Evolutionary conservation across 23 tunicate genomes (phyloP).

Genomic region (Halocynthia aurantium): DNA sequence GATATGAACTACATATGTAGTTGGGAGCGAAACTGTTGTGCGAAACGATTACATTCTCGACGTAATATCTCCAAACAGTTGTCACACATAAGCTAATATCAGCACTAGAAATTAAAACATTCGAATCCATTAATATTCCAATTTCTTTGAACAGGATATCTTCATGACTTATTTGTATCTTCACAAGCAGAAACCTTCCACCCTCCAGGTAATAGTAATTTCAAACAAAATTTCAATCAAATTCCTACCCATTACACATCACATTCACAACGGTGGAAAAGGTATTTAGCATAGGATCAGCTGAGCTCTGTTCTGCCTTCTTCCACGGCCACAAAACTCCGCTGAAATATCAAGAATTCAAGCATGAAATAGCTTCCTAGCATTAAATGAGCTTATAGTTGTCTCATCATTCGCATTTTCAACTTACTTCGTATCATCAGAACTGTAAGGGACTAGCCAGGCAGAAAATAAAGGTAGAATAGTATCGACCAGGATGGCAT

Average conservation of each 20-base stretch:
- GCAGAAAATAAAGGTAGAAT: conserved; percentile 22
- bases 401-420: too few species aligned
- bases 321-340: conserved; percentile 1
- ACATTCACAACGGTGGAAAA: background rate
- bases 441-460: conserved; percentile 1
- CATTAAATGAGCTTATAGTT: too few species aligned
- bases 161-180: too few species aligned
- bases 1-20: conserved; percentile 42
- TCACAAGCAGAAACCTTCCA: too few species aligned
- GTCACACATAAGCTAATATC: conserved; percentile 17
- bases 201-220: too few species aligned
- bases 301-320: background rate
- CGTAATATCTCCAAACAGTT: conserved; percentile 9
- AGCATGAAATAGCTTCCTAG: too few species aligned
- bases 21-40: conserved; percentile 17
- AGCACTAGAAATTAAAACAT: too few species aligned
- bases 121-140: too few species aligned
- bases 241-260: conserved; percentile 1
- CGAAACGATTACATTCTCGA: background rate
- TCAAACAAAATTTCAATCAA: too few species aligned
- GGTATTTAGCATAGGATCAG: background rate
- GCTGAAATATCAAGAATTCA: too few species aligned
- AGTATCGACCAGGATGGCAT: conserved; percentile 1
- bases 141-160: too few species aligned
- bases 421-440: background rate